Base-by-base conservation (phyloP, 1,140 invertebrate species). In the Tetramorium parvispinum region DNA sequence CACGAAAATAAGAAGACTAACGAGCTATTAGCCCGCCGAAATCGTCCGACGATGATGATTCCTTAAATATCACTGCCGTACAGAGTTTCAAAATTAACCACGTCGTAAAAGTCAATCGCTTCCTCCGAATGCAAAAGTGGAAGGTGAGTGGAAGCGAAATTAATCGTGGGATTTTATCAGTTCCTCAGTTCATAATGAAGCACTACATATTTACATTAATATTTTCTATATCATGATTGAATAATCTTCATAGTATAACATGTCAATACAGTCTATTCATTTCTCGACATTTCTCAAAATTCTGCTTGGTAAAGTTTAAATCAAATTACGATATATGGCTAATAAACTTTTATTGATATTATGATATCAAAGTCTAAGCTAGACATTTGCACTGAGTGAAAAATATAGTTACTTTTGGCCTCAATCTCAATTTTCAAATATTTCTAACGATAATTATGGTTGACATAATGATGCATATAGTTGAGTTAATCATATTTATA, bases 1-100 rank as follows among this genome's bases (percentile, higher is more conserved):
- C 55, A 21, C 55, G 71, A 83, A 70, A 83, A 83, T 75, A 81
- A 83, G 24, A 59, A 55, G 68, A 55, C 68, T 73, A 82, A 82
- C 79, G 66, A 59, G 79, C 79, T 75, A 83, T 75, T 73, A 63
- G 6, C 21, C 51, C 16, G n/a, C 21, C 46, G 21, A 13, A 78
- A 57, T 85, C 16, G 59, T 63, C 8, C 49, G 53, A 73, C 40
- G 68, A 57, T 53, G 53, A 40, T 40, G 53, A 75, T 85, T 53
- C 66, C 46, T 57, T 78, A 73, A 61, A 61, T 75, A 83, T 83
- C 79, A 55, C 11, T 68, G 37, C 11, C 59, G 13, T 46, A n/a
- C n/a, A 7, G 46, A 40, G 59, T 49, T 53, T 53, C 49, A 70
- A 70, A 53, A 68, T 43, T 53, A 43, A 24, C n/a, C 63, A 32